Base-by-base conservation (phyloP, 2,888 invertebrate genomes). In the Pterobdella sp. region DNA sequence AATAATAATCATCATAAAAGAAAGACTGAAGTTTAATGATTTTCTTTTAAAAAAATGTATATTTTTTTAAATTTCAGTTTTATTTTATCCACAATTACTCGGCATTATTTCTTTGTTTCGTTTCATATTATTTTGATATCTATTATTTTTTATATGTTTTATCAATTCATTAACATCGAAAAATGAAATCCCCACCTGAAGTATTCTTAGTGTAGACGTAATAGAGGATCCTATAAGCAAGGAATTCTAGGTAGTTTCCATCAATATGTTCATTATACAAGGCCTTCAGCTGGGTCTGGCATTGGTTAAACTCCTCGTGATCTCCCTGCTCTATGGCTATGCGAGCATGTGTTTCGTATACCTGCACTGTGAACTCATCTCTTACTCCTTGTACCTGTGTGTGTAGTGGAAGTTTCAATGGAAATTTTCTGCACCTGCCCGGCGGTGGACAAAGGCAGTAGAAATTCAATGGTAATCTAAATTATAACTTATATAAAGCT, bases 291-390 rank as follows among this genome's bases (percentile, higher is more conserved):
- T 99, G 98, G 22, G 95, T 94, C 86, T 98, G 98, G 83, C 98
- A 99, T 84, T 98, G 97, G 87, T 99, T 99, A 83, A 97, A 98
- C 84, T 99, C 98, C 82, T 95, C 96, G 83, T 95, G 94, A 83
- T 98, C 98, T 72, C 94, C 93, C 81, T 92, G 95, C 84, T 98
- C 97, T 83, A 98, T 87, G 69, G 97, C 96, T 81, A 98, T 93
- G 73, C 96, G 88, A 2, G 96, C 97, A 86, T 99, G 97, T 1
- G 94, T 95, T 87, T 99, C 98, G 86, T 99, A 98, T 18, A 98
- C 98, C 82, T 91, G 88, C n/a, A 98, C 91, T 72, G 97, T 95
- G 82, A 99, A 95, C 77, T 88, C 87, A 86, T 95, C 92, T 78
- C 97, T 87, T 78, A 98, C 88, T 80, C 96, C 94, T 88, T 98